These are phyloP conservation scores for Kryphioiulus occultus DNA, from an alignment of 2,888 invertebrate species.

Conservation along the genomic window DNA sequence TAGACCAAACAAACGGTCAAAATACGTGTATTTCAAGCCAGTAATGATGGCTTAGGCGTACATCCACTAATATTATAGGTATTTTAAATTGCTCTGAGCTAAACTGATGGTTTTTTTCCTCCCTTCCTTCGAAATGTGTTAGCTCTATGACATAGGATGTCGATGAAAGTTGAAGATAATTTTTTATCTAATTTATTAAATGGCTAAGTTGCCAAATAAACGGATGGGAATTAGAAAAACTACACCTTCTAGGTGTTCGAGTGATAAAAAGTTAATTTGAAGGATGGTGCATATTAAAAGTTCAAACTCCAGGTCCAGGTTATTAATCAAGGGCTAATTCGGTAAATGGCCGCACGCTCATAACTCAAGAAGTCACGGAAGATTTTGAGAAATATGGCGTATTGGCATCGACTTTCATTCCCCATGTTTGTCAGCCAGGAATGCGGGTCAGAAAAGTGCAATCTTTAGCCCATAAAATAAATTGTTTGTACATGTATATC, in stretches of 20 bases:
- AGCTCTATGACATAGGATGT: slow-evolving; percentile 20
- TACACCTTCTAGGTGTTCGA: slow-evolving; percentile 31
- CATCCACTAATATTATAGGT: slow-evolving; percentile 11
- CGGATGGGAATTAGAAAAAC: slow-evolving; percentile 35
- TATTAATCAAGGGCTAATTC: neutral
- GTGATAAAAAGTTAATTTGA: neutral
- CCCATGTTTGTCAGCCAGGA: neutral
- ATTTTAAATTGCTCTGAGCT: neutral
- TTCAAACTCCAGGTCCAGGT: neutral
- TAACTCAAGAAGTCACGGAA: neutral
- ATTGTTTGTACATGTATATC: neutral
- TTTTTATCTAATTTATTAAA: slow-evolving; percentile 35
- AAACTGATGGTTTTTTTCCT: neutral
- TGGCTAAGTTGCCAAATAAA: slow-evolving; percentile 35
- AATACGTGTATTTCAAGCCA: slow-evolving; percentile 28
- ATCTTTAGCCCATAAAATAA: neutral
- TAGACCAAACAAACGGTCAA: slow-evolving; percentile 35
- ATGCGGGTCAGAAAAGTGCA: neutral
- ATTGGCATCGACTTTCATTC: neutral
- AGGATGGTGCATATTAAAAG: neutral
- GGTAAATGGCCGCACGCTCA: neutral
- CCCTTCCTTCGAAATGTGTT: neutral
- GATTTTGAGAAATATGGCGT: neutral
- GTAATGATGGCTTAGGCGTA: slow-evolving; percentile 31
- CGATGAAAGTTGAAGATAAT: slow-evolving; percentile 1